Base-by-base conservation (phyloP, 1,140 invertebrate species). In the Tribolium madens region DNA sequence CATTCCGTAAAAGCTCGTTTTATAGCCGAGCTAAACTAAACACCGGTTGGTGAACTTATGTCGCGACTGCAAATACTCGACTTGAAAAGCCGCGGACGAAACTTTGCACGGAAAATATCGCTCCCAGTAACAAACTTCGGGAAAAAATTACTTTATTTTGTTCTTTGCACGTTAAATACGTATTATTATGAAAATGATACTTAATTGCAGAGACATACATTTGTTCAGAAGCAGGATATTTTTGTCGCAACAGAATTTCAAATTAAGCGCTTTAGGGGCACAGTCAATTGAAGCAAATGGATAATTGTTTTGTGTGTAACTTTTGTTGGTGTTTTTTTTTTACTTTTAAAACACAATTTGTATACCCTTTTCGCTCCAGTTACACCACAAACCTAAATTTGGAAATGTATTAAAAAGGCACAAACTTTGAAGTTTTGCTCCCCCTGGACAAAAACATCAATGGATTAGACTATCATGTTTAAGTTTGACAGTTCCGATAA, bases 1-100 rank as follows among this genome's bases (percentile, higher is more conserved):
- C 50, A 36, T 57, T 53, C 52, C 69, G 42, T 76, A 76, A 76
- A 76, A 76, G 75, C 75, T 76, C 57, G 57, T 33, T 64, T 76
- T 76, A 76, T 72, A 72, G 71, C 75, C 21, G 74, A 70, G 68
- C 48, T 69, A 68, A 57, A 31, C 33, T 64, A 64, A 64, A 64
- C 57, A 64, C 57, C 57, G 57, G 57, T 64, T 64, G 57, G 57
- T 64, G 57, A 64, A 64, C 57, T 46, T 53, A 53, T 74, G 52
- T 76, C 68, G 26, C 31, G 68, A 72, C 68, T 76, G 68, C 75
- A 72, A 72, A 76, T 76, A 72, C 52, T 76, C 75, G 1, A 64
- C 47, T 33, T 72, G 26, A 57, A 76, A 71, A 76, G 75, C 75
- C 52, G 26, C 21, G n/a, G 26, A 57, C 52, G 26, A 50, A 50